phyloP scores from a whole-genome alignment of 1,140 invertebrate genomes.

The Diuraphis noxia region DNA sequence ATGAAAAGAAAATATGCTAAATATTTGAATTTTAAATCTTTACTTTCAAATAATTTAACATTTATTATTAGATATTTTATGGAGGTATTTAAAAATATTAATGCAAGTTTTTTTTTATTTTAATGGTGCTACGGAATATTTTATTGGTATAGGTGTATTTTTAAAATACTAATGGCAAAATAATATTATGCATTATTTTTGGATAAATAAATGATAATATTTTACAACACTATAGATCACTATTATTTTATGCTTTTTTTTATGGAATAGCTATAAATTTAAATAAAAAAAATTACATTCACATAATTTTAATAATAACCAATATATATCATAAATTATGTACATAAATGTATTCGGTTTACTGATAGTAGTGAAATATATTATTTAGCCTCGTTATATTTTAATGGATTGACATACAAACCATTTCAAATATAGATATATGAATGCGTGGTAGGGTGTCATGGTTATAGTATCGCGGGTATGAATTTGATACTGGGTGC shows the following conservation, averaged over 20 bases:
- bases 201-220: not conserved
- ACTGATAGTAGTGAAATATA: not conserved
- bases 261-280: not conserved
- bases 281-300: not conserved
- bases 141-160: not conserved
- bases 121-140: not conserved
- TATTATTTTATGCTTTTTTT: not conserved
- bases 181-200: not conserved
- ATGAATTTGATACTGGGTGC: not conserved
- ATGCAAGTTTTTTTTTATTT: not conserved
- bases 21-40: not conserved
- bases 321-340: not conserved
- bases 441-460: not conserved
- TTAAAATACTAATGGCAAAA: not conserved
- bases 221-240: not conserved
- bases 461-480: not conserved
- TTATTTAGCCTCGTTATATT: not conserved
- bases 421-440: not conserved
- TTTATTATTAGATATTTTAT: not conserved
- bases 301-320: not conserved
- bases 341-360: not conserved
- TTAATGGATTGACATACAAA: not conserved
- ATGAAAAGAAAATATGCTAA: not conserved
- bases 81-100: not conserved
- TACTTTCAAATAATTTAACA: not conserved